Evolutionary conservation across 2,113 vertebrate species (phyloP).

Genomic region (Xiphophorus hellerii): DNA sequence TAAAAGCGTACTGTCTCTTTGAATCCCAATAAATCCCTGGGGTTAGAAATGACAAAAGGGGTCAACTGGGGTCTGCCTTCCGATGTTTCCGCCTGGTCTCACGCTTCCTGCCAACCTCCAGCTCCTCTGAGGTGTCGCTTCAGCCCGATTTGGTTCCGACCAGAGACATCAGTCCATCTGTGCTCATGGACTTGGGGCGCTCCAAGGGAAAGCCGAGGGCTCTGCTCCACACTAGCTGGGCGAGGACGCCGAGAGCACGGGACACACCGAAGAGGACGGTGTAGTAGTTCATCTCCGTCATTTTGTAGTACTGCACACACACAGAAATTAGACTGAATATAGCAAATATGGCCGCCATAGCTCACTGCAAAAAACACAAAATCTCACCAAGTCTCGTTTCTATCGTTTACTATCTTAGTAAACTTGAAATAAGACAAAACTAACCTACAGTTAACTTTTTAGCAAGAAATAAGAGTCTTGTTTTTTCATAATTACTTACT

Average conservation of each 20-base stretch:
- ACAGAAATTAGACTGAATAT: not conserved
- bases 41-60: slow-evolving; percentile 56
- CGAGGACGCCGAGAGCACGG: slow-evolving; percentile 90
- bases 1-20: slow-evolving; percentile 82
- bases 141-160: slow-evolving; percentile 89
- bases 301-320: slow-evolving; percentile 88
- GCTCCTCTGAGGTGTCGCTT: slow-evolving; percentile 38
- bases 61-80: slow-evolving; percentile 56
- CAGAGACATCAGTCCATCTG: slow-evolving; percentile 89
- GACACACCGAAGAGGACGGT: slow-evolving; percentile 96
- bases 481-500: too few species aligned
- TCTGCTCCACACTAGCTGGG: slow-evolving; percentile 95
- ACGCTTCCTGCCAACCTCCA: slow-evolving; percentile 55
- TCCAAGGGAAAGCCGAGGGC: slow-evolving; percentile 93
- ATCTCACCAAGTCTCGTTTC: too few species aligned
- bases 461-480: too few species aligned
- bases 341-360: too few species aligned
- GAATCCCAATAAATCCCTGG: slow-evolving; percentile 67
- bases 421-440: too few species aligned
- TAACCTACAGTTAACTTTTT: too few species aligned
- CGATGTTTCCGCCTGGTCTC: slow-evolving; percentile 53
- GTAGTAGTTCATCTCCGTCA: slow-evolving; percentile 99
- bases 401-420: too few species aligned
- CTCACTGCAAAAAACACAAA: too few species aligned
- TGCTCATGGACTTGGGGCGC: slow-evolving; percentile 98